phyloP scores from a whole-genome alignment of 2,113 vertebrate genomes.

The Sclerurus mexicanus region DNA sequence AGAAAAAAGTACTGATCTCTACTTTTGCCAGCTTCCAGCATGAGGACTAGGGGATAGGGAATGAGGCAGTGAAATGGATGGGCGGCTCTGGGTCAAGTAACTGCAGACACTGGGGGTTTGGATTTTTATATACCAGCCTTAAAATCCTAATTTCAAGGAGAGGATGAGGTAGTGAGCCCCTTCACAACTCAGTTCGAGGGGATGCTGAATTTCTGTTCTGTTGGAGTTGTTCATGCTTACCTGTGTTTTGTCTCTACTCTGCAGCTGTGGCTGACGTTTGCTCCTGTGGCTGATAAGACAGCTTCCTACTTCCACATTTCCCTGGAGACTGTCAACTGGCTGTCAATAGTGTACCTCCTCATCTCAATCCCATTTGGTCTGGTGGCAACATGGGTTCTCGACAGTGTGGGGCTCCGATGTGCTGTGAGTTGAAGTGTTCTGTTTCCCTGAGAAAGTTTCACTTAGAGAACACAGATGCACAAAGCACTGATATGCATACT shows the following conservation, averaged over 20 bases:
- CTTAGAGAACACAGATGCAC: not conserved
- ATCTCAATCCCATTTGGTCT: constrained; percentile 85
- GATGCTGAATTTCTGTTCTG: not conserved
- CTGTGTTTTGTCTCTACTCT: not conserved
- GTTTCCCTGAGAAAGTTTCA: not conserved
- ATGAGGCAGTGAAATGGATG: not conserved
- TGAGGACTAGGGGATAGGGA: not conserved
- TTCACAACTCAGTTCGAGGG: not conserved
- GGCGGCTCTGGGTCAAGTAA: not conserved
- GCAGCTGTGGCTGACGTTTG: constrained; percentile 93
- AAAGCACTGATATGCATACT: not conserved
- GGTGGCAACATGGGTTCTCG: constrained; percentile 88
- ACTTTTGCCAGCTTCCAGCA: not conserved
- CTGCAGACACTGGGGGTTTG: not conserved
- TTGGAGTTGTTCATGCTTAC: not conserved
- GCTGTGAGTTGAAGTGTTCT: constrained; percentile 75
- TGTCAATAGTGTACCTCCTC: constrained; percentile 87
- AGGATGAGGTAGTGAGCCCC: accelerated
- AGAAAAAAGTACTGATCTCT: not conserved
- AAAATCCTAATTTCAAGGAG: not conserved
- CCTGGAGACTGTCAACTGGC: constrained; percentile 83
- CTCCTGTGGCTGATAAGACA: constrained; percentile 85
- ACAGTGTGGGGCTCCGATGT: constrained; percentile 83
- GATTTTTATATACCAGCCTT: not conserved
- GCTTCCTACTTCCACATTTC: constrained; percentile 74